Evolutionary conservation across 2,888 invertebrate species (phyloP).

Genomic region (Drosophila recens): DNA sequence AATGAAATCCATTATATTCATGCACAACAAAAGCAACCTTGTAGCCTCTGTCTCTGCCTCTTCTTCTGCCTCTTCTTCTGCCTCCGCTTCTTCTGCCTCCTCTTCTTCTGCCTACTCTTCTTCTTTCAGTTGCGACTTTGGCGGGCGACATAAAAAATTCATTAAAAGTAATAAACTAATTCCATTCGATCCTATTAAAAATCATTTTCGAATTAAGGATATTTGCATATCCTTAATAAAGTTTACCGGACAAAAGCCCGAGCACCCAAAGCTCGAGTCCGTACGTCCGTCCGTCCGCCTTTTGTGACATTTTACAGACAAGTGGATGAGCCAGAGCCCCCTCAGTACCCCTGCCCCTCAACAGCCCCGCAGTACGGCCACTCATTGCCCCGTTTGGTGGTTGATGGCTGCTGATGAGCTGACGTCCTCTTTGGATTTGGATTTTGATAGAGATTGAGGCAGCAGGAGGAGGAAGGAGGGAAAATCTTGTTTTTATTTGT

Average conservation of each 20-base stretch:
- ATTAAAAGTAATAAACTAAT: conserved; percentile 85
- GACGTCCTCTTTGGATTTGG: conserved; percentile 7
- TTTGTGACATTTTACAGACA: conserved; percentile 79
- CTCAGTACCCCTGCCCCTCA: background rate
- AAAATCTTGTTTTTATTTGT: conserved; percentile 79
- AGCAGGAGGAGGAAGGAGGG: conserved; percentile 23
- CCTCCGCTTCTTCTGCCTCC: background rate
- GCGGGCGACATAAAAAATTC: conserved; percentile 84
- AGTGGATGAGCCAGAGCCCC: conserved; percentile 66
- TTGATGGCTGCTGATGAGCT: conserved; percentile 73
- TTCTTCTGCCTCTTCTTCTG: background rate
- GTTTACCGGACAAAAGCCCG: conserved; percentile 59
- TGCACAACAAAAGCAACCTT: conserved; percentile 58
- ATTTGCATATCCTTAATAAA: conserved; percentile 85
- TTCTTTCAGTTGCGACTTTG: conserved; percentile 26
- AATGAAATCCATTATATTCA: conserved; percentile 74
- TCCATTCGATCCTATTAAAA: conserved; percentile 85
- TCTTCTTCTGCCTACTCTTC: background rate
- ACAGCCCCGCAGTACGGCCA: background rate
- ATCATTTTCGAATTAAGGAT: conserved; percentile 85
- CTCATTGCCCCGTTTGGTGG: conserved; percentile 50
- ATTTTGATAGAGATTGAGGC: background rate
- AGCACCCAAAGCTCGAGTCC: conserved; percentile 30
- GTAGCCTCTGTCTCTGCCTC: conserved; percentile 9
- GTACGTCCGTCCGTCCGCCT: conserved; percentile 38